Evolutionary conservation across 2,888 invertebrate species (phyloP).

Genomic region (Hymenopus coronatus): DNA sequence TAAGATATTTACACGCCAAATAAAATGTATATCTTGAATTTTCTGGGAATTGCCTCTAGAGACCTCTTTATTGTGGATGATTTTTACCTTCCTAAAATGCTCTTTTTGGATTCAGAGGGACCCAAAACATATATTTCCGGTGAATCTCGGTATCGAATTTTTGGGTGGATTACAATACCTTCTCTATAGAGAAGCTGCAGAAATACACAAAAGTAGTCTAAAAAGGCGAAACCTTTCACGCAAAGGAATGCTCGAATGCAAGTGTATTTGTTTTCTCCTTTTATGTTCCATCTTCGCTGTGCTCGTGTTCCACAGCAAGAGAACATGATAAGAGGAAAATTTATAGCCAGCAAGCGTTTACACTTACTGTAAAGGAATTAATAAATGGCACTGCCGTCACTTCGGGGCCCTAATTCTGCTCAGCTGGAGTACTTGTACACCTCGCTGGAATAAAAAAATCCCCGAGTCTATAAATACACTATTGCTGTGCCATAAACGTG

Average conservation of each 20-base stretch:
- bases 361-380: neutral
- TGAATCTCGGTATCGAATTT: too few species aligned
- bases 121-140: too few species aligned
- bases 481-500: neutral
- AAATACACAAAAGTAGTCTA: neutral
- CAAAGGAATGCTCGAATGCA: neutral
- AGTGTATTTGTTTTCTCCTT: neutral
- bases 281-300: neutral
- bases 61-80: too few species aligned
- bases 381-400: neutral
- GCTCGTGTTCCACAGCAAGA: neutral
- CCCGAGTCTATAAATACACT: neutral
- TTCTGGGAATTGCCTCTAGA: too few species aligned
- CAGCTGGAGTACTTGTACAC: neutral
- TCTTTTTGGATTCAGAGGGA: too few species aligned
- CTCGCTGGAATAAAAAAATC: neutral
- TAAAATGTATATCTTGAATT: too few species aligned
- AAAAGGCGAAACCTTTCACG: neutral
- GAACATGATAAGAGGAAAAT: neutral
- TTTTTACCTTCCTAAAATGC: too few species aligned
- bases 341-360: neutral
- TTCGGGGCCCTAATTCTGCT: neutral
- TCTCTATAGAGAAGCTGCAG: too few species aligned
- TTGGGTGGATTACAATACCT: too few species aligned
- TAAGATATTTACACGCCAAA: too few species aligned